Conservation (phyloP, 2,113 vertebrate genomes). For the Cercocebus atys region DNA sequence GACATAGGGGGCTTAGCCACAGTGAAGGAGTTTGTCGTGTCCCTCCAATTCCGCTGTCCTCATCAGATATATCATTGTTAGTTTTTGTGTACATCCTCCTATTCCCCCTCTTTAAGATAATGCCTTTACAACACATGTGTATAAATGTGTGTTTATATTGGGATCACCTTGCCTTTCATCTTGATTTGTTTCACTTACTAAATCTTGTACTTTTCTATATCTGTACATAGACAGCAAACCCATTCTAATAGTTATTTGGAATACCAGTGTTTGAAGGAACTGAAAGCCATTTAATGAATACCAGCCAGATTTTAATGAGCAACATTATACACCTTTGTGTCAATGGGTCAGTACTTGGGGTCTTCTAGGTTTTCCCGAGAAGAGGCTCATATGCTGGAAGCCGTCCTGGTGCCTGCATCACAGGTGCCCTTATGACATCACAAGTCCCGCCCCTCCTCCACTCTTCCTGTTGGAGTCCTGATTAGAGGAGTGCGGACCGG, state of each 20-base stretch:
- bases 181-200: not conserved
- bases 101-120: not conserved
- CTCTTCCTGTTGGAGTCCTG: not conserved
- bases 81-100: not conserved
- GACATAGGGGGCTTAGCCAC: not conserved
- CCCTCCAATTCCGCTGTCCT: not conserved
- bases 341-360: not conserved
- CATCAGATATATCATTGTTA: not conserved
- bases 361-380: not conserved
- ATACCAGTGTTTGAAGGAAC: not conserved
- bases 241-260: not conserved
- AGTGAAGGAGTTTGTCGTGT: not conserved
- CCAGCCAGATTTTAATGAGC: not conserved
- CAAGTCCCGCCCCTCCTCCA: not conserved
- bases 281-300: not conserved
- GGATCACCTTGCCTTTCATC: not conserved
- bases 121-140: not conserved
- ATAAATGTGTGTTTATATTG: not conserved
- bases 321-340: not conserved
- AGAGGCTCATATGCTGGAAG: not conserved
- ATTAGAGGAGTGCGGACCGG: conserved; percentile 13
- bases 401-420: conserved; percentile 13
- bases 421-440: conserved; percentile 65
- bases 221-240: not conserved
- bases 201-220: not conserved